A percentile compares a stretch with the other conserved stretches of the same genome.
Conservation (phyloP, 1,140 invertebrate species). For the Metaphire vulgaris region DNA sequence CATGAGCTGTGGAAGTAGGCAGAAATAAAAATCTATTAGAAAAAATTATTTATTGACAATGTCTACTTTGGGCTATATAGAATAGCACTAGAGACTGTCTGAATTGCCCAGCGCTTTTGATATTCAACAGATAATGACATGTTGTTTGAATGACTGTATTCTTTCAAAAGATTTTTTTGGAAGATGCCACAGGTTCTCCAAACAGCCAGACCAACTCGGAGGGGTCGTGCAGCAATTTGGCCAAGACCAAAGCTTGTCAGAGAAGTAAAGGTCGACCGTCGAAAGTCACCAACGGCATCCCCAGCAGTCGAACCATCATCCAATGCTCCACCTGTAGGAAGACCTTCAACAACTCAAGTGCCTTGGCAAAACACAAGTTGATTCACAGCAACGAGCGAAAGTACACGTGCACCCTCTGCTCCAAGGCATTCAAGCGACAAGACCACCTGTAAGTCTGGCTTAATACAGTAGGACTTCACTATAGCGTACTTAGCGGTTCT, state of each 20-base stretch:
- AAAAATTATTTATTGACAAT: neutral
- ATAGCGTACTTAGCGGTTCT: neutral
- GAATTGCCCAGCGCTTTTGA: neutral
- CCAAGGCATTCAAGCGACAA: constrained; percentile 95
- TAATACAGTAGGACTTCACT: constrained; percentile 29
- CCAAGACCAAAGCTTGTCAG: neutral
- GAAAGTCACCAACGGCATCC: neutral
- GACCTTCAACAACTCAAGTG: constrained; percentile 92
- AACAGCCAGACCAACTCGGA: neutral
- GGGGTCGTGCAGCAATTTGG: neutral
- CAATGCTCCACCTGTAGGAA: constrained; percentile 74
- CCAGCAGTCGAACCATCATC: constrained; percentile 3
- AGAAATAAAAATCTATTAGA: neutral
- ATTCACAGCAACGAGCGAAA: constrained; percentile 96
- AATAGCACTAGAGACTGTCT: neutral
- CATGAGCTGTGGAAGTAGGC: neutral
- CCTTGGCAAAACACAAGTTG: constrained; percentile 92
- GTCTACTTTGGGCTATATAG: neutral
- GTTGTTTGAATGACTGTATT: no score
- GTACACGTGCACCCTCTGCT: constrained; percentile 88
- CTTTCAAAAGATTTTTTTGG: no score
- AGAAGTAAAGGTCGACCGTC: neutral
- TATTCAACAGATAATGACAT: no score
- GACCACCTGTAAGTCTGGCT: constrained; percentile 85
- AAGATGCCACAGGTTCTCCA: neutral